Evolutionary conservation across 2,797 vertebrate genomes (phyloP).

Genomic region (Choloepus didactylus): DNA sequence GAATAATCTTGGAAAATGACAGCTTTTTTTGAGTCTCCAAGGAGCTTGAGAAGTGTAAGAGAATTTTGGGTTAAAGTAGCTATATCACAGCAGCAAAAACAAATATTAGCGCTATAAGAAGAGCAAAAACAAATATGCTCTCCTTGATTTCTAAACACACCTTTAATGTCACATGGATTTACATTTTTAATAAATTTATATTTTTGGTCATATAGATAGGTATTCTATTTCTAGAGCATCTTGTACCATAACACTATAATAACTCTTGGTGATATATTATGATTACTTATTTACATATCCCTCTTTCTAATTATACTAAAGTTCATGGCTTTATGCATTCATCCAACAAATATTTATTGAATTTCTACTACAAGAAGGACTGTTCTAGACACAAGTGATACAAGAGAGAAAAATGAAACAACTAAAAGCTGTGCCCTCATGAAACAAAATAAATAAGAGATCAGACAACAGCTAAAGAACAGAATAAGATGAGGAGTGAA

Average conservation of each 20-base stretch:
- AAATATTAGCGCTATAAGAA: constrained; percentile 38
- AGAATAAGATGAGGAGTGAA: not conserved
- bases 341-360: not conserved
- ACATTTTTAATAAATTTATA: not conserved
- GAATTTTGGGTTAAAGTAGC: constrained; percentile 14
- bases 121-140: not conserved
- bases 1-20: constrained; percentile 18
- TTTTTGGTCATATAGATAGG: not conserved
- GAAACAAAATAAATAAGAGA: not conserved
- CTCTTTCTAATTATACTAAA: not conserved
- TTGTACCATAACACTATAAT: not conserved
- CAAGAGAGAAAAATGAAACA: constrained; percentile 27
- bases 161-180: not conserved
- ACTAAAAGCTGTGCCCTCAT: not conserved
- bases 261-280: not conserved
- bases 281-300: not conserved
- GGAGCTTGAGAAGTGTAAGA: constrained; percentile 36
- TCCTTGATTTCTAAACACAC: constrained; percentile 11
- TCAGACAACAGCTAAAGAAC: not conserved
- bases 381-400: not conserved
- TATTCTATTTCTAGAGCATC: not conserved
- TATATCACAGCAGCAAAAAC: not conserved
- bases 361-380: not conserved
- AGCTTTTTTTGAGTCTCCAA: not conserved
- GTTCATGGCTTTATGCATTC: not conserved